A percentile compares a stretch with the other conserved stretches of the same genome.
phyloP scores from a whole-genome alignment of 2,888 invertebrate species.

The Nomada fabriciana region DNA sequence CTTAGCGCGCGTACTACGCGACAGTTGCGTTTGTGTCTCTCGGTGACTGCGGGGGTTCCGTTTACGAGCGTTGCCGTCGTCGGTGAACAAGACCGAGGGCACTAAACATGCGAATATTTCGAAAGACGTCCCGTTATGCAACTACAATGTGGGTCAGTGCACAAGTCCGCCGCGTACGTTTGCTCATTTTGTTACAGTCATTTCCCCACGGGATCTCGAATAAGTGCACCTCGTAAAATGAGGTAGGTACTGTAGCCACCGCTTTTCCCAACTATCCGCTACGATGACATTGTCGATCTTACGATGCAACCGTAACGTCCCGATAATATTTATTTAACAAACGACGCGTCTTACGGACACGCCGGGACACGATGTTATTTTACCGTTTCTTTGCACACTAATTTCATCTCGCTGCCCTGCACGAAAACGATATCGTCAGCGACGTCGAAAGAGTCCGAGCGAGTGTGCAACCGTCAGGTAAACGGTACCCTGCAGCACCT shows the following conservation, averaged over 20 bases:
- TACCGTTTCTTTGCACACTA: not conserved
- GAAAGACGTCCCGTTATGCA: slow-evolving; percentile 78
- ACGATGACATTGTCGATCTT: slow-evolving; percentile 50
- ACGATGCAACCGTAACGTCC: slow-evolving; percentile 30
- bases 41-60: slow-evolving; percentile 66
- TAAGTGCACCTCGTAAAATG: slow-evolving; percentile 80
- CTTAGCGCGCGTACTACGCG: slow-evolving; percentile 37
- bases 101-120: slow-evolving; percentile 77
- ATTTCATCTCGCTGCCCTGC: not conserved
- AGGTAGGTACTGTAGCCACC: slow-evolving; percentile 71
- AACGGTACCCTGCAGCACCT: slow-evolving; percentile 16
- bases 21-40: slow-evolving; percentile 61
- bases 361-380: too few relatives aligned
- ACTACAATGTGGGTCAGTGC: slow-evolving; percentile 80
- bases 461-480: not conserved
- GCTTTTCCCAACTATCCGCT: slow-evolving; percentile 67
- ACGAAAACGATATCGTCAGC: not conserved
- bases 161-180: slow-evolving; percentile 56
- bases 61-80: slow-evolving; percentile 70
- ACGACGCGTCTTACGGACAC: not conserved
- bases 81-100: slow-evolving; percentile 64
- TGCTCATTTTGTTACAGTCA: slow-evolving; percentile 59
- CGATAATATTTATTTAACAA: not conserved
- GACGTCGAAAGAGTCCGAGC: not conserved
- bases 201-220: slow-evolving; percentile 73